Base-by-base conservation (phyloP, 2,888 invertebrate genomes). In the Azorinus chamasolen region DNA sequence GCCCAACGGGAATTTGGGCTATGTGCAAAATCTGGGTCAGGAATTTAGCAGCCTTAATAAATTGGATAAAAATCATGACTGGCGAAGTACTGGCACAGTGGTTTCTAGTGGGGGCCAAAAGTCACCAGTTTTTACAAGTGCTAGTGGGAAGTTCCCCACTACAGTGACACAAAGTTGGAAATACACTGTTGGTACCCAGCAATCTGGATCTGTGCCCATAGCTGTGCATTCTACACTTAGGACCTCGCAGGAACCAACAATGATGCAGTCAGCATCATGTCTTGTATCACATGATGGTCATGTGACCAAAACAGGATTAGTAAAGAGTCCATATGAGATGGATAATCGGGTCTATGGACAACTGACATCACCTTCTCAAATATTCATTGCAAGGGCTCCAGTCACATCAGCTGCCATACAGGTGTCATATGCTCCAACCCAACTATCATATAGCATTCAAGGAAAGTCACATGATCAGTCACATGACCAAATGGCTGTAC, bases 121-220 rank as follows among this genome's bases (percentile, higher is more conserved):
- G 45, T 46, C 24, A 16, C 18, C 62, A 22, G 39, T 37, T 37
- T 50, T 50, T 37, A 27, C 8, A 25, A 46, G 10, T 22, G 25
- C n/a, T 32, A 41, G 20, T 25, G 51, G 58, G 25, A 22, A 39
- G 32, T 46, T 53, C 25, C 59, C 45, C 27, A 53, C 66, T 10
- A 63, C 58, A 48, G 63, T 75, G 43, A 75, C 70, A 32, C 71
- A 71, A 32, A 79, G 64, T 61, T 75, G 71, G 68, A 72, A 70
- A 53, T 74, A 79, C 20, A 55, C 39, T 14, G 39, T 70, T 39
- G 66, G 79, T 54, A 37, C 41, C 41, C 54, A 57, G 50, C 41
- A 43, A 18, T 48, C 37, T 10, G 43, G 63, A 18, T 53, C 54
- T 20, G 58, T 64, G 20, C 75, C 75, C 20, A 25, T 59, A 14